Base-by-base conservation (phyloP, 2,888 invertebrate genomes). In the Cataglyphis albicans region DNA sequence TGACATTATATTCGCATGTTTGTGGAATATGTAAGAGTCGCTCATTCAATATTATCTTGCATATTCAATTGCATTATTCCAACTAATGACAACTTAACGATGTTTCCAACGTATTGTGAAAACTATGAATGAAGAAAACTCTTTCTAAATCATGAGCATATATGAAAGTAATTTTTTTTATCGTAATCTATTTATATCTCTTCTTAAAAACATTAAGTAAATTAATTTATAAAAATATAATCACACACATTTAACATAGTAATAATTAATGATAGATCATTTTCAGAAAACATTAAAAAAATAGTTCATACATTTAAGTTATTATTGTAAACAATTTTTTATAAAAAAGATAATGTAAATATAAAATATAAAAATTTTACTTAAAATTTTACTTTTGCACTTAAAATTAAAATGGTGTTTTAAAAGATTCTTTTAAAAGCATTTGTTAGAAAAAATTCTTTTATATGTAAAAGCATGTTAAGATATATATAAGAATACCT, bases 101-200 rank as follows among this genome's bases (percentile, higher is more conserved):
- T 59, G 92, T 92, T 93, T 93, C 93, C 88, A 93, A 93, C 59
- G 91, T 89, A 92, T 94, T 93, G 92, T 90, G 86, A 91, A 93
- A 94, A 88, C 94, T 94, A 90, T 87, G 87, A 84, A 91, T 86
- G 81, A 89, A 86, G 9, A 83, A 57, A 57, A 81, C 21, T 59
- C 21, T 55, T n/a, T 64, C 59, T 83, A 41, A 72, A 55, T 68
- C 35, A 70, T 52, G 21, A 48, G 41, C 25, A 25, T 64, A 15
- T 29, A 29, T 9, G 41, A 38, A 21, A 83, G 6, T 67, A 38
- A n/a, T 38, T 75, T 81, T 63, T 21, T 64, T 32, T 48, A 4
- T 44, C 18, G 4, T 59, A 73, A 35, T 35, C 6, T 35, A 35
- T 35, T 38, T 38, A 32, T 75, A 15, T 55, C 7, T 41, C 10